Conservation (phyloP, 2,113 vertebrate species). For the Epinephelus fuscoguttatus region DNA sequence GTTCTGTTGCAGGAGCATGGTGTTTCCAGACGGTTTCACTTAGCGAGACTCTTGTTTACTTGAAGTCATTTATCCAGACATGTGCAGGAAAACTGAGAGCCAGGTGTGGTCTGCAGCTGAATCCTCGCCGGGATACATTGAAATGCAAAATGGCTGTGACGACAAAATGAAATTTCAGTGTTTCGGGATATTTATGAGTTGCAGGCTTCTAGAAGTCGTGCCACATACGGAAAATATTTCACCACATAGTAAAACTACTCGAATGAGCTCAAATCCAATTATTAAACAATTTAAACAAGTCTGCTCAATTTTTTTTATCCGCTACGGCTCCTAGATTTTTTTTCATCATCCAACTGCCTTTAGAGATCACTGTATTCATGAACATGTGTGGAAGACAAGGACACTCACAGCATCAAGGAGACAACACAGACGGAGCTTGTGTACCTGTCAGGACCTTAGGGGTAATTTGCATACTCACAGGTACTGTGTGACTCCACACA, state of each 20-base stretch:
- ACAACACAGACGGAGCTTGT: constrained; percentile 13
- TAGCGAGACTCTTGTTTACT: constrained; percentile 47
- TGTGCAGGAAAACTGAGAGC: constrained; percentile 42
- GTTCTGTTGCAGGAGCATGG: constrained; percentile 18
- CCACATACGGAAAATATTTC: constrained; percentile 1
- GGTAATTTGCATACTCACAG: neutral
- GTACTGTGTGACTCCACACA: constrained; percentile 6
- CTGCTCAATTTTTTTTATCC: constrained; percentile 1
- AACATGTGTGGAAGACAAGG: constrained; percentile 23
- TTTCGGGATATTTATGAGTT: constrained; percentile 24
- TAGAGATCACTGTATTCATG: constrained; percentile 8
- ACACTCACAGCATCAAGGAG: constrained; percentile 15
- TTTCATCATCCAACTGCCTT: neutral
- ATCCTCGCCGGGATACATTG: constrained; percentile 36
- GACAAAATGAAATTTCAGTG: constrained; percentile 25
- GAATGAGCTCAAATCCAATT: constrained; percentile 10
- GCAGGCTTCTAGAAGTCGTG: neutral
- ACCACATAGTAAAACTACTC: constrained; percentile 7
- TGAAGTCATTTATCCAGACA: constrained; percentile 49
- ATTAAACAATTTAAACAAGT: constrained; percentile 15
- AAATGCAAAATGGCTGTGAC: constrained; percentile 39
- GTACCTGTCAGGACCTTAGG: constrained; percentile 16
- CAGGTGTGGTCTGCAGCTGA: constrained; percentile 64
- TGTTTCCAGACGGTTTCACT: constrained; percentile 57
- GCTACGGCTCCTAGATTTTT: neutral